phyloP scores from a whole-genome alignment of 2,888 invertebrate genomes.

The Lochmaea crataegi region DNA sequence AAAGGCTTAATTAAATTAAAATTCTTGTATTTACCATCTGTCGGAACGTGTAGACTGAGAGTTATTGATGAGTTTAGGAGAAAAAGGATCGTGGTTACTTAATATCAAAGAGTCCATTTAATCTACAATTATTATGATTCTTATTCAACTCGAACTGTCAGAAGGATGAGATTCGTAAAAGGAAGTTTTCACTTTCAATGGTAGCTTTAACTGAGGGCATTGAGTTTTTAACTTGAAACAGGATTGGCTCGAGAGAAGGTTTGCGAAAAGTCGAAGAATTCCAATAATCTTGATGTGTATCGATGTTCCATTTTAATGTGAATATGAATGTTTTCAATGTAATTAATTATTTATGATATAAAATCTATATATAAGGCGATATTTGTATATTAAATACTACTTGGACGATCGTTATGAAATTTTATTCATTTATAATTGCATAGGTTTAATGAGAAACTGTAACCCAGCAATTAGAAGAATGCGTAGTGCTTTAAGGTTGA shows the following conservation, averaged over 20 bases:
- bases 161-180: neutral
- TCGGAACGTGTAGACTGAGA: neutral
- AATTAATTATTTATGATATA: too few relatives aligned
- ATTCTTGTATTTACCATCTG: slow-evolving; percentile 5
- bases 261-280: neutral
- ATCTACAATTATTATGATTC: slow-evolving; percentile 27
- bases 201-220: neutral
- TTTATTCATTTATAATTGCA: too few relatives aligned
- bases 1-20: neutral
- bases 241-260: neutral
- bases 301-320: too few relatives aligned
- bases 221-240: slow-evolving; percentile 6
- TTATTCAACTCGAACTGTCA: slow-evolving; percentile 25
- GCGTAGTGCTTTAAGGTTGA: too few relatives aligned
- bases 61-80: slow-evolving; percentile 1
- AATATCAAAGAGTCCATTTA: slow-evolving; percentile 16
- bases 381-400: too few relatives aligned
- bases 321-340: too few relatives aligned
- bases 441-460: too few relatives aligned
- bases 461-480: too few relatives aligned
- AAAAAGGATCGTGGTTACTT: slow-evolving; percentile 1
- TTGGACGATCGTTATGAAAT: too few relatives aligned
- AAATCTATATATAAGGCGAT: too few relatives aligned
- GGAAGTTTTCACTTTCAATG: slow-evolving; percentile 23
- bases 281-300: too few relatives aligned